Base-by-base conservation (phyloP, 2,113 vertebrate genomes). In the Megalops atlanticus region DNA sequence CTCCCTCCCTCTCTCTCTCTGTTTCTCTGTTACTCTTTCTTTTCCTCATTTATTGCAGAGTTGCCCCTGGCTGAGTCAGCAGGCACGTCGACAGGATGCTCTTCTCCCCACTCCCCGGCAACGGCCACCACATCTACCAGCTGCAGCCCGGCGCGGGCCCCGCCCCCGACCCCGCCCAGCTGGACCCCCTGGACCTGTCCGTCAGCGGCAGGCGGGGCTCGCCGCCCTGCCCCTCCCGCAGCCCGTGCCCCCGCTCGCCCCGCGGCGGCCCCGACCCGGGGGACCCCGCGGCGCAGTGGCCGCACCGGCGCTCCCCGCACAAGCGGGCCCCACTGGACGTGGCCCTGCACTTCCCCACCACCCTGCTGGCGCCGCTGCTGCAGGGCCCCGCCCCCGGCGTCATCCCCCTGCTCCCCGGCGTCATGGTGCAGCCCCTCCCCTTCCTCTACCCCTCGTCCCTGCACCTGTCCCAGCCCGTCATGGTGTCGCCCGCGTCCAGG, bases 171-270 rank as follows among this genome's bases (percentile, higher is more conserved):
- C 94, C 95, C 77, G 89, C 95, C 81, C 98, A 99, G 92, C 82
- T 96, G 88, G 98, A 98, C 88, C 98, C 98, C 0, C 97, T 99
- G 77, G 98, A 99, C 85, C 96, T 99, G 74, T 98, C 98, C 0
- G 89, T 98, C 87, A 97, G 95, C 87, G 97, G 95, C 38, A 98
- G 97, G 89, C 94, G 95, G 35, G 92, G 94, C 71, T 97, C 97
- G 0, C 95, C 96, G 8, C 95, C 96, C 73, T 94, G 96, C 64
- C 94, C 94, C 73, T 90, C 96, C 84, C 84, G 86, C 86, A 84
- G 79, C 83, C 91, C 92, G 14, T 87, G 27, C 12, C 15, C 90
- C 0, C 82, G 88, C 0, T 90, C 90, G 12, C 88, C 88, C n/a
- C 82, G 83, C 84, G 93, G 94, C 78, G 27, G 93, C 31, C 91